Conservation (phyloP, 2,113 vertebrate genomes). For the Cairina moschata region DNA sequence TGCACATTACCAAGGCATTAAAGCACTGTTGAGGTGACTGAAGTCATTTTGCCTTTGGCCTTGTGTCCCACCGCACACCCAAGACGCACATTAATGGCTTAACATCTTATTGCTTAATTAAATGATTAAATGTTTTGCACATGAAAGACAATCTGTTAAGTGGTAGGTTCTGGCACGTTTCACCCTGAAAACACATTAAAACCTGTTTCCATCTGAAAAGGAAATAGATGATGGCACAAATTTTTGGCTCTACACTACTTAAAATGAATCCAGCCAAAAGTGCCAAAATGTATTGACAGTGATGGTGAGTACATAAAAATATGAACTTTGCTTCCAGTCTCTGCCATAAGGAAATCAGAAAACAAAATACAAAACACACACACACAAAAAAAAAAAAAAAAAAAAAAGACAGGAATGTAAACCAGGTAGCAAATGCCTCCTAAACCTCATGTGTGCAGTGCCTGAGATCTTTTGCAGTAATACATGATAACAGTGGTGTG, state of each 20-base stretch:
- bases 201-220: conserved; percentile 16
- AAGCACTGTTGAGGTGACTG: conserved; percentile 5
- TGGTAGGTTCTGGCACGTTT: neutral
- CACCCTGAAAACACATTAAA: conserved; percentile 33
- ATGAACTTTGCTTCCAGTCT: neutral
- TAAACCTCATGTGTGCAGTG: neutral
- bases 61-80: neutral
- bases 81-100: conserved; percentile 1
- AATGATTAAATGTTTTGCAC: conserved; percentile 29
- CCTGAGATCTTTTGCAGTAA: neutral
- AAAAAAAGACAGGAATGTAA: neutral
- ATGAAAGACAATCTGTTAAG: conserved; percentile 33
- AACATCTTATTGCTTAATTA: conserved; percentile 35
- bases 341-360: neutral
- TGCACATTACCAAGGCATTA: conserved; percentile 18
- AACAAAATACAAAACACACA: neutral
- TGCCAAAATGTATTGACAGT: neutral
- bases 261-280: neutral
- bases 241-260: neutral
- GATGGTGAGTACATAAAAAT: neutral
- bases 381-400: too few species aligned
- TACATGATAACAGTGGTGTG: neutral
- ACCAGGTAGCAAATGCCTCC: neutral
- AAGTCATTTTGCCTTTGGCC: conserved; percentile 11
- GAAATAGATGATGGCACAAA: neutral